Evolutionary conservation across 1,140 invertebrate genomes (phyloP), one percentile per base, ranked within the genome.

Genomic region (Drosophila ironensis): DNA sequence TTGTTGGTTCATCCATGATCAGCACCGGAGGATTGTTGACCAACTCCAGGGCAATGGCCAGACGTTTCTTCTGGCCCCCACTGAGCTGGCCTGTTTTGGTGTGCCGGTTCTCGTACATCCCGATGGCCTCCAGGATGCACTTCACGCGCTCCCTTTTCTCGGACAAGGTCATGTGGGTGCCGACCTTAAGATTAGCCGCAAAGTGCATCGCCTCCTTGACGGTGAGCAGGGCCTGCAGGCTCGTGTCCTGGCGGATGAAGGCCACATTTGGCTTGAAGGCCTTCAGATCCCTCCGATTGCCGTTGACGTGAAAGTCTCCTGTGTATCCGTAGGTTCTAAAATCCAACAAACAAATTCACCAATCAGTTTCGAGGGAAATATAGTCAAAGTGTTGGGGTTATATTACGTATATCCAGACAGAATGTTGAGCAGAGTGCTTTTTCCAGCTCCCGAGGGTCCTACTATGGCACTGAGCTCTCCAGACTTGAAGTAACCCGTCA

Each of bases 1-100:
- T 97, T 4, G 97, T 98, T 33, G 97, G 97, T 91, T 98, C 97
- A 90, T 98, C 97, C 56, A 98, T 93, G 81, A 97, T 97, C 91
- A 98, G 94, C 25, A 98, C 93, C 0, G 96, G 95, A 7, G 97
- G 97, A 90, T 98, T 97, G 78, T 94, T 97, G 20, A 98, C 91
- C 40, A 96, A 88, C 90, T 96, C 95, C 27, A 97, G 91, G 2
- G 96, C 97, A 50, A 98, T 96, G 2, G 96, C 94, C 3, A 98
- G 90, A 63, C 97, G 92, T 90, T 98, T 98, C 61, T 93, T 93
- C 90, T 98, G 95, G 2, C 97, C 97, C 7, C 97, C 97, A 2
- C 96, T 97, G 8, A 98, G 91, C 14, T 93, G 91, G 7, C 91
- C 91, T 0, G 94, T 94, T 42, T 93, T 90, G 0, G 95, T 97